These are phyloP conservation scores for Pseudococcus longispinus DNA, from an alignment of 2,888 invertebrate species.

Conservation along the genomic window DNA sequence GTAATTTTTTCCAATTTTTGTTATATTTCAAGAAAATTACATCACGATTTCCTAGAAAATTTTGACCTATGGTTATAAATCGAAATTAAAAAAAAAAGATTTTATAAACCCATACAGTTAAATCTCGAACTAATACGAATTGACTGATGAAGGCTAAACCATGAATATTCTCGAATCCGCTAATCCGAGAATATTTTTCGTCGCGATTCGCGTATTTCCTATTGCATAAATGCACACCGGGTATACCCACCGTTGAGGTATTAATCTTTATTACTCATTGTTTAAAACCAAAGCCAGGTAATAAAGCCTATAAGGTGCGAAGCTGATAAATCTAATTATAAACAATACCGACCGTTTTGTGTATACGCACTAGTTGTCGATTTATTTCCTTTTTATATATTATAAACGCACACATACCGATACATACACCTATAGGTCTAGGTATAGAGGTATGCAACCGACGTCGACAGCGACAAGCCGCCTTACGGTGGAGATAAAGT, in stretches of 20 bases:
- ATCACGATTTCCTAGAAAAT: too few relatives aligned
- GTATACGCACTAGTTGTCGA: constrained; percentile 1
- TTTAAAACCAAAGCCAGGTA: not conserved
- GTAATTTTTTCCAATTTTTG: too few relatives aligned
- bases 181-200: not conserved
- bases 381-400: constrained; percentile 12
- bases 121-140: not conserved
- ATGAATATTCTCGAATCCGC: not conserved
- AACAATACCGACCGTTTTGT: not conserved
- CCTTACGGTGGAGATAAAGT: not conserved
- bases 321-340: constrained; percentile 24
- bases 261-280: constrained; percentile 15
- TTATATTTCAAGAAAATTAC: too few relatives aligned
- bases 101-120: too few relatives aligned
- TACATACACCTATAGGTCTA: not conserved
- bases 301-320: constrained; percentile 28
- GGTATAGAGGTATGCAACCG: not conserved
- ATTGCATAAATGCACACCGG: not conserved
- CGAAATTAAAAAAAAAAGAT: too few relatives aligned
- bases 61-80: too few relatives aligned
- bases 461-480: not conserved
- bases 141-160: not conserved
- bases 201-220: not conserved
- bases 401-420: not conserved
- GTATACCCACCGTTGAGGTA: not conserved